Evolutionary conservation across 2,797 vertebrate species (phyloP).

Genomic region (Labroides dimidiatus): DNA sequence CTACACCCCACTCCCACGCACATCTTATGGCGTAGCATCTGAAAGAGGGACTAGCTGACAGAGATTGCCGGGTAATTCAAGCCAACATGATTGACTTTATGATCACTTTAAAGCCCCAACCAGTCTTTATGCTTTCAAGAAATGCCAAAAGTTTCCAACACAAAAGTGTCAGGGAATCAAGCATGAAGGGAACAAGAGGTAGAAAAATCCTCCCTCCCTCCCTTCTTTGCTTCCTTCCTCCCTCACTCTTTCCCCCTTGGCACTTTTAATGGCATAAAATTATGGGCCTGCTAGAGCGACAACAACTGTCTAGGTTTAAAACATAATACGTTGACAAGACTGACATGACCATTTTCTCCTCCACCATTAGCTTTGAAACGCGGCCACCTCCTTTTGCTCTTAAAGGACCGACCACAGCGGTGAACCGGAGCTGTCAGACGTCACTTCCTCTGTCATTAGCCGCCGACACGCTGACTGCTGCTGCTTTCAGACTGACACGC

Average conservation of each 20-base stretch:
- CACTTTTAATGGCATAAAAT: constrained; percentile 91
- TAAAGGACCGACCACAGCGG: constrained; percentile 59
- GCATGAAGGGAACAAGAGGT: constrained; percentile 79
- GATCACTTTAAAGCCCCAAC: constrained; percentile 92
- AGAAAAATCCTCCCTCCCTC: constrained; percentile 55
- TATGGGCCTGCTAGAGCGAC: constrained; percentile 87
- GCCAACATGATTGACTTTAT: constrained; percentile 97
- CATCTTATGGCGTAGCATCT: constrained; percentile 80
- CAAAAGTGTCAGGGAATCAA: constrained; percentile 89
- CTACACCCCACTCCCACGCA: constrained; percentile 59
- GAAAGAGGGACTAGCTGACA: constrained; percentile 91
- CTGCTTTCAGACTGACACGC: constrained; percentile 72
- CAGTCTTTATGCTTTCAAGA: constrained; percentile 95
- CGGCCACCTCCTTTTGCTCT: constrained; percentile 78
- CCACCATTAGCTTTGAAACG: constrained; percentile 78
- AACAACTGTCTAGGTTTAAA: constrained; percentile 89
- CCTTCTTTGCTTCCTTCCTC: constrained; percentile 65
- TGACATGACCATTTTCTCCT: constrained; percentile 84
- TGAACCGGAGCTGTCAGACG: constrained; percentile 73
- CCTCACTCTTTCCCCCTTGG: constrained; percentile 74
- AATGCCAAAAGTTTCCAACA: constrained; percentile 89
- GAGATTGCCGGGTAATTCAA: constrained; percentile 94
- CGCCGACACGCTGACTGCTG: constrained; percentile 71
- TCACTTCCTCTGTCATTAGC: constrained; percentile 81
- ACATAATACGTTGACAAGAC: constrained; percentile 88